These are phyloP conservation scores for Helobdella robusta DNA, from an alignment of 2,888 invertebrate species.

Conservation along the genomic window DNA sequence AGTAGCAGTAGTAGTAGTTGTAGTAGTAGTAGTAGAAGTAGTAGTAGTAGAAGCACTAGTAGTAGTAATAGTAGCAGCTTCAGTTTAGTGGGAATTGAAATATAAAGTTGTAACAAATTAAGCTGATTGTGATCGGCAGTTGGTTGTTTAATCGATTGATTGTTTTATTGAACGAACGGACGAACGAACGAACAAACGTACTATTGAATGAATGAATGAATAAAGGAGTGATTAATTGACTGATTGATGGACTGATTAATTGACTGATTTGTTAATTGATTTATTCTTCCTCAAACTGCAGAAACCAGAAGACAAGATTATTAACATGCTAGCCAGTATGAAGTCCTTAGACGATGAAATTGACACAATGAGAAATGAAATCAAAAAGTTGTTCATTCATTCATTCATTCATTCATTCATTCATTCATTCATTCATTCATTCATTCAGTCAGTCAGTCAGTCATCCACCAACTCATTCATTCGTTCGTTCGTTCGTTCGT, in stretches of 20 bases:
- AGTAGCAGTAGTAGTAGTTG: too few relatives aligned
- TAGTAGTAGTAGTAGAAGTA: too few relatives aligned
- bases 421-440: neutral
- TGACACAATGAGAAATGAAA: neutral
- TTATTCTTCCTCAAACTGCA: neutral
- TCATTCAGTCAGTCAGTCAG: neutral
- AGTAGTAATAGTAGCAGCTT: too few relatives aligned
- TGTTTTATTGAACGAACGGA: too few relatives aligned
- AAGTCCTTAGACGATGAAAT: neutral
- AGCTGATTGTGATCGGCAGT: too few relatives aligned
- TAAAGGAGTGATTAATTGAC: neutral
- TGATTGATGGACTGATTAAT: neutral
- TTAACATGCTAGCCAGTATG: neutral
- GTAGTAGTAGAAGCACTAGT: too few relatives aligned
- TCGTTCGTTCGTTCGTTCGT: too few relatives aligned
- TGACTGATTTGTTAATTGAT: neutral
- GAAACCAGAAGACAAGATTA: neutral
- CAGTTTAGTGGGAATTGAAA: too few relatives aligned
- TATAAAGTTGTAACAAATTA: too few relatives aligned
- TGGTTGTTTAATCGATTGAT: too few relatives aligned
- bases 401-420: neutral
- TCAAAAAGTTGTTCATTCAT: constrained; percentile 5
- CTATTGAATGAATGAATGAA: neutral
- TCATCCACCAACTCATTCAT: neutral
- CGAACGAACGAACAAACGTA: too few relatives aligned